phyloP scores from a whole-genome alignment of 2,797 vertebrate species.

The Periophthalmus magnuspinnatus region DNA sequence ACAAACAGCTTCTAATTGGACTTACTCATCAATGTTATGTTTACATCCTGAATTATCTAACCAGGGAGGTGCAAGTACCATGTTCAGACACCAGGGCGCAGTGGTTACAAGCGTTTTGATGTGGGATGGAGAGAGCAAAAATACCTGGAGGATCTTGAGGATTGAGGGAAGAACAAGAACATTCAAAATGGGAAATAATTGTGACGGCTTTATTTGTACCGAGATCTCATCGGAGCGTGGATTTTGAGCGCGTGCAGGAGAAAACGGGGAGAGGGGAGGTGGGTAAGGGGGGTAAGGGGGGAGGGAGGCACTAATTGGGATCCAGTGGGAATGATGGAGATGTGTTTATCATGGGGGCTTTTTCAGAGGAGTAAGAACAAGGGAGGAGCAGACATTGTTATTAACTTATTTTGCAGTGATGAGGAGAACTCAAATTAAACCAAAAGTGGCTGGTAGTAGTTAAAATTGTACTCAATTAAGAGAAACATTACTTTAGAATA shows the following conservation, averaged over 20 bases:
- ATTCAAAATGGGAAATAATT: neutral
- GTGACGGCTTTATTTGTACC: neutral
- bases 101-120: constrained; percentile 44
- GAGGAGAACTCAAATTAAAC: no score
- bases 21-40: neutral
- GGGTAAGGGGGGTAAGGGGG: no score
- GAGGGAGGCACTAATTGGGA: neutral
- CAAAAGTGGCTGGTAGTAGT: no score
- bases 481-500: no score
- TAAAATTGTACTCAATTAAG: no score
- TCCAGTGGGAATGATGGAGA: constrained; percentile 2
- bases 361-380: no score
- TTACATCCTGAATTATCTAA: neutral
- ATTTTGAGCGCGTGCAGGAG: no score
- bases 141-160: constrained; percentile 50
- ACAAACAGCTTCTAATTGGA: neutral
- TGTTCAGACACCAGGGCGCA: constrained; percentile 65
- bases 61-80: constrained; percentile 39
- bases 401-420: no score
- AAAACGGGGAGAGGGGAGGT: no score
- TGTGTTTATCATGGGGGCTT: neutral
- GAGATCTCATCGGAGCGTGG: neutral
- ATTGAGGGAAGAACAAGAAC: constrained; percentile 12
- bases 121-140: constrained; percentile 20
- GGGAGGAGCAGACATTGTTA: no score